A percentile compares a stretch with the other conserved stretches of the same genome.
These are phyloP conservation scores for Caradrina clavipalpis DNA, from an alignment of 2,888 invertebrate species.

Conservation along the genomic window DNA sequence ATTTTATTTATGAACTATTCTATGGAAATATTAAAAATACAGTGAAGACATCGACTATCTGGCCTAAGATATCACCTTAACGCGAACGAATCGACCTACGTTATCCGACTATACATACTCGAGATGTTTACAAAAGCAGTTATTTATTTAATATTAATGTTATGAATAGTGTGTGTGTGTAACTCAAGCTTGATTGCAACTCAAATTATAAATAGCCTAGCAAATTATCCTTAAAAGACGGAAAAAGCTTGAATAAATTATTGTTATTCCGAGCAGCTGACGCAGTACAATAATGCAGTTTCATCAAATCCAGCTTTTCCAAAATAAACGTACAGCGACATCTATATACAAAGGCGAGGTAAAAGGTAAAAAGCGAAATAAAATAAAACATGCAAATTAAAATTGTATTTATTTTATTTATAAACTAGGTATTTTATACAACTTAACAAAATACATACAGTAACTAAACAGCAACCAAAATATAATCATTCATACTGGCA, in stretches of 20 bases:
- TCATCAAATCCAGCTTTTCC: constrained; percentile 3
- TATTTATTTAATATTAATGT: constrained; percentile 59
- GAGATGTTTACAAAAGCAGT: constrained; percentile 81
- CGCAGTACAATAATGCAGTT: neutral
- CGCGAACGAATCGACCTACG: constrained; percentile 75
- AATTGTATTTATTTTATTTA: constrained; percentile 88
- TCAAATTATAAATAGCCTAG: neutral
- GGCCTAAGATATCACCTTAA: constrained; percentile 82
- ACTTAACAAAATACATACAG: constrained; percentile 91
- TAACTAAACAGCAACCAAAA: constrained; percentile 89
- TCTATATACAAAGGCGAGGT: constrained; percentile 57
- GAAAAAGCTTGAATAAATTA: constrained; percentile 1
- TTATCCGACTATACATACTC: constrained; percentile 80
- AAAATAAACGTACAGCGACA: constrained; percentile 32
- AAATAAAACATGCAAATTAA: constrained; percentile 86
- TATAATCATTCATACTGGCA: constrained; percentile 82
- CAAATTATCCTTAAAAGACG: neutral
- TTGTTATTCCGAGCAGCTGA: neutral
- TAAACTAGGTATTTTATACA: constrained; percentile 91
- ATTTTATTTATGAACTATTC: constrained; percentile 72
- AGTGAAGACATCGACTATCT: constrained; percentile 88
- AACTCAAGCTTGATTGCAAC: constrained; percentile 38
- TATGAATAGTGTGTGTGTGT: constrained; percentile 41
- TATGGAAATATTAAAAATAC: constrained; percentile 87
- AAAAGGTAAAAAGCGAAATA: constrained; percentile 71